Conservation (phyloP, 2,888 invertebrate species). For the Trilocha varians region DNA sequence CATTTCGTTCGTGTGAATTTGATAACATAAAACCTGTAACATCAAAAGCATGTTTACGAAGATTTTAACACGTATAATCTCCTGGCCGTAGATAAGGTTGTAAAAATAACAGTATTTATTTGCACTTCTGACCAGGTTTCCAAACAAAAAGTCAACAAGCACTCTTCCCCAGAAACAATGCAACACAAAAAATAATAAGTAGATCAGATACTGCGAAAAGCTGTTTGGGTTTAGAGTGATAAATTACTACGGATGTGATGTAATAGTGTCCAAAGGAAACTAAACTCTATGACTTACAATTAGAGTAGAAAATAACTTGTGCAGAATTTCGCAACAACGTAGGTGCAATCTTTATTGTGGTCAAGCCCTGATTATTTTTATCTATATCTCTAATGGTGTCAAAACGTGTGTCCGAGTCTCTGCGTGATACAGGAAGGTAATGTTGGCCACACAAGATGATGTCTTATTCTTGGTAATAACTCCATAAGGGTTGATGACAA, state of each 20-base stretch:
- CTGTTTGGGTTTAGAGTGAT: slow-evolving; percentile 51
- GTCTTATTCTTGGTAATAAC: slow-evolving; percentile 43
- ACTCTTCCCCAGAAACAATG: slow-evolving; percentile 52
- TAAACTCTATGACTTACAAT: neutral
- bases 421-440: slow-evolving; percentile 67
- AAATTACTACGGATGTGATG: slow-evolving; percentile 40
- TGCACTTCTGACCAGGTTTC: slow-evolving; percentile 43
- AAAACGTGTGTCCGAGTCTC: slow-evolving; percentile 64
- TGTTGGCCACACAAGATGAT: slow-evolving; percentile 63
- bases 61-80: slow-evolving; percentile 55
- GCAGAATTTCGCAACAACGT: slow-evolving; percentile 11
- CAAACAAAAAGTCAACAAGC: slow-evolving; percentile 59
- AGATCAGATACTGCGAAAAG: slow-evolving; percentile 64
- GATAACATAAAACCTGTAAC: slow-evolving; percentile 33
- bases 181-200: slow-evolving; percentile 55
- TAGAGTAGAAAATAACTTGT: slow-evolving; percentile 17
- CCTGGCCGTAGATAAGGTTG: slow-evolving; percentile 25
- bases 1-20: too few relatives aligned
- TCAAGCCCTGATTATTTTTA: slow-evolving; percentile 65
- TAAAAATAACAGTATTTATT: slow-evolving; percentile 60
- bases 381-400: slow-evolving; percentile 66
- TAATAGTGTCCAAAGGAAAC: neutral
- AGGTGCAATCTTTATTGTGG: slow-evolving; percentile 39
- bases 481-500: slow-evolving; percentile 53
- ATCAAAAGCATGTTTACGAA: slow-evolving; percentile 31